Evolutionary conservation across 1,140 invertebrate genomes (phyloP).

Genomic region (Apis florea): DNA sequence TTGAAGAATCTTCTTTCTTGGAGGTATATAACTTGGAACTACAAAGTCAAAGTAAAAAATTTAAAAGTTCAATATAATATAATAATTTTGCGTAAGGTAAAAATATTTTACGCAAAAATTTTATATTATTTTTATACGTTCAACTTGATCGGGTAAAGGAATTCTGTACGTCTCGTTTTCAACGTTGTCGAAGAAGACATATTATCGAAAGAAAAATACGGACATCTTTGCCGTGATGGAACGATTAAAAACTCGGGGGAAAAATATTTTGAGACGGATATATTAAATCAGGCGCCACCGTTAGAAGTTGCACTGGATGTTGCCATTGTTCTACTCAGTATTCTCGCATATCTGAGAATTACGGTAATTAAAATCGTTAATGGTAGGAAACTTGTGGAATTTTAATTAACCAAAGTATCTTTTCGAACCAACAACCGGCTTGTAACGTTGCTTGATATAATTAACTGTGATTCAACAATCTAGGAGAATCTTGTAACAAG

Average conservation of each 20-base stretch:
- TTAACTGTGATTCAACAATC: neutral
- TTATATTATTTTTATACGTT: too few relatives aligned
- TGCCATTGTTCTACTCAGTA: conserved; percentile 13
- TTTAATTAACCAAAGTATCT: conserved; percentile 25
- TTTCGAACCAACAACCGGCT: neutral
- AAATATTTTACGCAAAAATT: too few relatives aligned
- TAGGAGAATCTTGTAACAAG: neutral
- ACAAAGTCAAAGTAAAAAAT: too few relatives aligned
- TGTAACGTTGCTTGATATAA: neutral
- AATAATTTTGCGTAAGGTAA: too few relatives aligned
- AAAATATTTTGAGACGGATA: neutral
- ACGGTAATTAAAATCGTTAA: conserved; percentile 34
- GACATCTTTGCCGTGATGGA: neutral
- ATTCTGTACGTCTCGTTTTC: neutral
- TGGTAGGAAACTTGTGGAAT: neutral
- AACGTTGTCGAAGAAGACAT: neutral
- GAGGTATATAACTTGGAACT: too few relatives aligned
- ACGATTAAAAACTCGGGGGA: neutral
- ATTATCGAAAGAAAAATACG: neutral
- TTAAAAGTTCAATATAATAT: too few relatives aligned
- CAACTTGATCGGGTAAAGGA: neutral
- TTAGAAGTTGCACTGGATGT: neutral
- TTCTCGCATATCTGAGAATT: neutral
- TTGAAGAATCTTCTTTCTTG: too few relatives aligned
- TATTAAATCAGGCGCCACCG: neutral